phyloP scores from a whole-genome alignment of 2,797 vertebrate species.

The Schizopygopsis pylzovi region DNA sequence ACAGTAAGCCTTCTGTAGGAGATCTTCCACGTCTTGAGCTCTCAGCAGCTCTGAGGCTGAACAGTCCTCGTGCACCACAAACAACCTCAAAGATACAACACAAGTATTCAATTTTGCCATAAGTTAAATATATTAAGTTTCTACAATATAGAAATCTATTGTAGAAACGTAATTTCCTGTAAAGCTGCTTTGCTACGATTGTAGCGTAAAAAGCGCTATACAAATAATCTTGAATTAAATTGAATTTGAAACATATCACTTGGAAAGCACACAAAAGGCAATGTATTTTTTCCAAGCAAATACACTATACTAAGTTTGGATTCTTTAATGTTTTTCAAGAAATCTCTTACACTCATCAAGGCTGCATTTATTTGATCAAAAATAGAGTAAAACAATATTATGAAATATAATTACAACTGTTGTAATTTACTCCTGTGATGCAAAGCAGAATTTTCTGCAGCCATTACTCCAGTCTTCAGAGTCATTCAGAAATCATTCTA shows the following conservation, averaged over 20 bases:
- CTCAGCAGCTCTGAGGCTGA: conserved; percentile 89
- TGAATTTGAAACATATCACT: background rate
- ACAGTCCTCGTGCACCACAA: conserved; percentile 83
- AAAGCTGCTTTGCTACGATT: too few species aligned
- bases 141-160: too few species aligned
- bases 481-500: background rate
- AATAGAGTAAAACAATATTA: background rate
- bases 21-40: conserved; percentile 76
- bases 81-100: conserved; percentile 79
- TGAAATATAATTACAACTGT: background rate
- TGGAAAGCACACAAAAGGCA: background rate
- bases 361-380: background rate
- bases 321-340: background rate
- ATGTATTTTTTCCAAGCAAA: background rate
- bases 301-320: background rate
- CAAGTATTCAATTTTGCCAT: background rate
- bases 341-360: background rate
- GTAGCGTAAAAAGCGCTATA: too few species aligned
- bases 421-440: background rate
- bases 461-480: background rate
- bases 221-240: too few species aligned
- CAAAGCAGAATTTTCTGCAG: background rate
- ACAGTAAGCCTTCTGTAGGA: conserved; percentile 72
- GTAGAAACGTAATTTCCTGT: too few species aligned
- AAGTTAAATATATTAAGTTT: too few species aligned